Base-by-base conservation (phyloP, 2,888 invertebrate genomes). In the Leptinotarsa tumamoca region DNA sequence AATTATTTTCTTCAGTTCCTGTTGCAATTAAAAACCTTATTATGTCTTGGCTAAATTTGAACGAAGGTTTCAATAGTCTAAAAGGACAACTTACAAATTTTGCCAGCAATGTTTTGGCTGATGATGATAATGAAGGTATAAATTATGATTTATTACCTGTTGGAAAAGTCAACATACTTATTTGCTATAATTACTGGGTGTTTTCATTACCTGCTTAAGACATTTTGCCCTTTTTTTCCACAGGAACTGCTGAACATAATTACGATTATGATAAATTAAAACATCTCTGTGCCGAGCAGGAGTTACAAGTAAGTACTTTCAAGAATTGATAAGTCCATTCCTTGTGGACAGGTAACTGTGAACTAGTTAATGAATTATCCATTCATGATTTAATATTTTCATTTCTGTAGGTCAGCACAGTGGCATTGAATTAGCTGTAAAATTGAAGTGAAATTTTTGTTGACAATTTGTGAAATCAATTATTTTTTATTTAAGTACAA, bases 41-140 rank as follows among this genome's bases (percentile, higher is more conserved):
- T 84, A 93, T 93, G 93, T 91, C 93, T 88, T 94, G 94, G 94
- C 89, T 93, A 77, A 92, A 92, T 87, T 83, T 87, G 63, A 94
- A 94, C 87, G 90, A 92, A 84, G 92, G 92, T 89, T 89, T 92
- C 81, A 92, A 88, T 86, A 92, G 91, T 89, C 89, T 97, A 81
- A 96, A 96, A 88, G 97, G 96, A 82, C 97, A 97, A 90, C 92
- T 97, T 84, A 92, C 94, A 52, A 96, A 92, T 90, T 94, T 97
- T 85, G 96, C 97, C 76, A 95, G 95, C 87, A 96, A 96, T 89
- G 96, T 97, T 83, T 91, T 97, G 86, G 93, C 95, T 80, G 96
- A 96, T 84, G 93, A 92, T 84, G 91, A 91, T 17, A 18, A 63
- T 86, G 90, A 89, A 86, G 92, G 92, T 91, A 69, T 71, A 67